Evolutionary conservation across 2,888 invertebrate genomes (phyloP).

Genomic region (Meliscaeva auricollis): DNA sequence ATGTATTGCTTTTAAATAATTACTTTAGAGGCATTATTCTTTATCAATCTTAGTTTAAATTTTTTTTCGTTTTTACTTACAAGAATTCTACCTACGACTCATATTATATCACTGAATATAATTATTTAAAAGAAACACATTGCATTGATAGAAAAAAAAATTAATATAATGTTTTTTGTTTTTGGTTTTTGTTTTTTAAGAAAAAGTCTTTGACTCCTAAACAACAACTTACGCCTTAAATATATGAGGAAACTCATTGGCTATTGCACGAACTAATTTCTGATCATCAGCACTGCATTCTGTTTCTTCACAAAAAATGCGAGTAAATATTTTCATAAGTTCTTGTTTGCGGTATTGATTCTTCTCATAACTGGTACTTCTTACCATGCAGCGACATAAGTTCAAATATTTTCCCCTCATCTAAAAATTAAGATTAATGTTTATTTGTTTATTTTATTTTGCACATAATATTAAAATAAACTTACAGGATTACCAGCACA

Average conservation of each 20-base stretch:
- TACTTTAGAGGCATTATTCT: background rate
- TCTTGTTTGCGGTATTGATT: constrained; percentile 93
- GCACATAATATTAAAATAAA: constrained; percentile 13
- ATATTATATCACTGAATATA: constrained; percentile 31
- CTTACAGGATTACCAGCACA: constrained; percentile 93
- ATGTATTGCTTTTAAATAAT: constrained; percentile 20
- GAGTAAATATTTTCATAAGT: constrained; percentile 92
- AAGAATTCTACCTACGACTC: constrained; percentile 1
- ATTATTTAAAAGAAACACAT: constrained; percentile 55
- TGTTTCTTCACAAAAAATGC: constrained; percentile 93
- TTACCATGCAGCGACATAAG: constrained; percentile 91
- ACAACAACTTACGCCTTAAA: constrained; percentile 86
- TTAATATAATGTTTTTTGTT: constrained; percentile 4
- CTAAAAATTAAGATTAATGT: constrained; percentile 84
- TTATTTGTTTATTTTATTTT: background rate
- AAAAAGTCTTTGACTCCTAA: constrained; percentile 10
- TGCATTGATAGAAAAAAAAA: constrained; percentile 37
- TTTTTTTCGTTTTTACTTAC: background rate
- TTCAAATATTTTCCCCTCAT: constrained; percentile 91
- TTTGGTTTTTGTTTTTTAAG: background rate
- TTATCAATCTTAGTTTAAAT: background rate
- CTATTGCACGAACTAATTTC: constrained; percentile 91
- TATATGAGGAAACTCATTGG: constrained; percentile 93
- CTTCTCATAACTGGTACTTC: constrained; percentile 92
- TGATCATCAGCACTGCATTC: constrained; percentile 91